Percentiles rank a stretch among this genome's conserved stretches.
phyloP scores from a whole-genome alignment of 2,888 invertebrate species.

The Aelia acuminata region DNA sequence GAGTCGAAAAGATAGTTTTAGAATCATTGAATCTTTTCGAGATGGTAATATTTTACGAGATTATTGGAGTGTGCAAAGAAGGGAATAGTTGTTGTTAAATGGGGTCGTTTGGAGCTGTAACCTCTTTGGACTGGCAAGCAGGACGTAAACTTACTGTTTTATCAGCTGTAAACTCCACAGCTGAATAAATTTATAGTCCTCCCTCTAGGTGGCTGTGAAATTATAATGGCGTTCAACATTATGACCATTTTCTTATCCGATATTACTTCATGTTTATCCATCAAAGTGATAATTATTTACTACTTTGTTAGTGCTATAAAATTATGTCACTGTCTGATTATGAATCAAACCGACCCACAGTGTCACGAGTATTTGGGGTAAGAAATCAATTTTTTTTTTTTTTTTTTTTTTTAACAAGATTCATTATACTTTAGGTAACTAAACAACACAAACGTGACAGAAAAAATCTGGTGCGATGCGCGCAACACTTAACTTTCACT shows the following conservation, averaged over 20 bases:
- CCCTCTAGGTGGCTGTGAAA: neutral
- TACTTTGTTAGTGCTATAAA: too few relatives aligned
- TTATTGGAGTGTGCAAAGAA: neutral
- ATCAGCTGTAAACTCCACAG: neutral
- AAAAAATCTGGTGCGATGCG: too few relatives aligned
- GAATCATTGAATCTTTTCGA: too few relatives aligned
- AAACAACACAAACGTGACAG: too few relatives aligned
- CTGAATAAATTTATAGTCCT: neutral
- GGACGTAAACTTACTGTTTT: neutral
- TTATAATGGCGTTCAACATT: neutral
- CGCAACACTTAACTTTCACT: too few relatives aligned
- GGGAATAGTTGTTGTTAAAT: neutral
- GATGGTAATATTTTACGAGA: neutral
- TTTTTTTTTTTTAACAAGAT: too few relatives aligned
- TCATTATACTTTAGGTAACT: too few relatives aligned
- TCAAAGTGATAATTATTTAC: neutral
- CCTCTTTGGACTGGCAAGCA: neutral
- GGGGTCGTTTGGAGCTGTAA: neutral
- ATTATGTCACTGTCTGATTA: too few relatives aligned
- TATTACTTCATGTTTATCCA: neutral
- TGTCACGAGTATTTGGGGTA: too few relatives aligned
- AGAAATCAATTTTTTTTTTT: too few relatives aligned
- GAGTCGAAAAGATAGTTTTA: too few relatives aligned
- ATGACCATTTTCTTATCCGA: neutral
- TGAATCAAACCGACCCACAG: too few relatives aligned